Conservation (phyloP, 2,113 vertebrate species). For the Myotis davidii region DNA sequence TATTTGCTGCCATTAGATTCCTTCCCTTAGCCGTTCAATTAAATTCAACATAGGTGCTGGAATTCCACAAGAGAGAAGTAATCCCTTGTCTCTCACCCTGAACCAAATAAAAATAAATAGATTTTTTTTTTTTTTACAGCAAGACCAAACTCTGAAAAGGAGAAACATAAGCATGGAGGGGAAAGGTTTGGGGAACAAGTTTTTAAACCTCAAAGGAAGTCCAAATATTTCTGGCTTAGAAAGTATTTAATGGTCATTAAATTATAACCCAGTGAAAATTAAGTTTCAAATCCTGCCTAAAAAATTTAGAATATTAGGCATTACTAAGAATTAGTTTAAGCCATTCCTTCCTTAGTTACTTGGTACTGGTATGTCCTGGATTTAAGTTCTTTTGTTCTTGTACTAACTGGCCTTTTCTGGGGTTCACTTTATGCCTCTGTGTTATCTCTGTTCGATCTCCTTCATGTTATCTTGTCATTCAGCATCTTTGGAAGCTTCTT, state of each 20-base stretch:
- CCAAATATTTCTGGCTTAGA: conserved; percentile 51
- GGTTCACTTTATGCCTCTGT: neutral
- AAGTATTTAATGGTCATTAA: conserved; percentile 24
- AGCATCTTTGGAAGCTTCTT: neutral
- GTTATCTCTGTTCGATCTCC: neutral
- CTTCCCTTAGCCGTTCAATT: conserved; percentile 70
- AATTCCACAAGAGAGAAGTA: conserved; percentile 50
- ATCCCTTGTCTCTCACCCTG: conserved; percentile 39
- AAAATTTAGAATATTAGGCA: neutral
- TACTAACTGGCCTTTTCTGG: neutral
- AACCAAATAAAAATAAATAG: conserved; percentile 74
- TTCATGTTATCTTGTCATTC: neutral
- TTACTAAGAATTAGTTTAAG: neutral
- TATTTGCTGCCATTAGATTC: conserved; percentile 55
- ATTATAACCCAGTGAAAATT: conserved; percentile 25
- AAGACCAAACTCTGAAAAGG: neutral
- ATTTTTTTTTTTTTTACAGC: neutral
- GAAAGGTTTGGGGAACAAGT: neutral
- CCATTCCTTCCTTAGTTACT: neutral
- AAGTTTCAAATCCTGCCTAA: neutral
- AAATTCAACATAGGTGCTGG: conserved; percentile 51
- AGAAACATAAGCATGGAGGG: neutral
- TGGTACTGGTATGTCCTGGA: neutral
- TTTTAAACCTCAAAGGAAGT: conserved; percentile 48
- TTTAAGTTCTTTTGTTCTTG: neutral